Evolutionary conservation across 2,797 vertebrate species (phyloP).

Genomic region (Anas acuta): DNA sequence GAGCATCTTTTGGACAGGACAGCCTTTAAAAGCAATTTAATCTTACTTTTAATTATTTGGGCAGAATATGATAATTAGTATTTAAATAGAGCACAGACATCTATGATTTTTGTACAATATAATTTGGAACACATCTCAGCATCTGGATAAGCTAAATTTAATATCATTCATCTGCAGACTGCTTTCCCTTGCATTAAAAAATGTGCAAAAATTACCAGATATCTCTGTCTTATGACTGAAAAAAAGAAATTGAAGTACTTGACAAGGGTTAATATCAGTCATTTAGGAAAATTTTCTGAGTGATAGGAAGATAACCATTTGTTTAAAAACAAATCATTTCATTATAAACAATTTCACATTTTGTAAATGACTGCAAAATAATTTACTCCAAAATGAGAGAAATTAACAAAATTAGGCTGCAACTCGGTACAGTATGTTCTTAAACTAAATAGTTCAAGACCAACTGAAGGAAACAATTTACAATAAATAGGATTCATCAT

Average conservation of each 20-base stretch:
- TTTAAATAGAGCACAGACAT: not conserved
- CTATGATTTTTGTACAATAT: not conserved
- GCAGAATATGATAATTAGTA: not conserved
- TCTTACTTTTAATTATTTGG: not conserved
- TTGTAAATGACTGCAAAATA: not conserved
- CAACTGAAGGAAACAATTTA: not conserved
- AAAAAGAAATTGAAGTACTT: not conserved
- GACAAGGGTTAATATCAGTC: not conserved
- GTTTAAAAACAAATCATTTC: not conserved
- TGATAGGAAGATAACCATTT: not conserved
- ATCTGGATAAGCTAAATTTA: conserved; percentile 30
- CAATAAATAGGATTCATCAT: not conserved
- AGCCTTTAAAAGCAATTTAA: not conserved
- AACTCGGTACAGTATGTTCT: not conserved
- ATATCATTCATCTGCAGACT: not conserved
- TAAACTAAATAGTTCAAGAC: not conserved
- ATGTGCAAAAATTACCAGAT: not conserved
- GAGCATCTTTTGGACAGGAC: not conserved
- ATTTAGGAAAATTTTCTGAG: not conserved
- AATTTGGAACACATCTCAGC: not conserved
- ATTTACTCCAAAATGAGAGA: not conserved
- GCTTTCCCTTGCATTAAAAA: not conserved
- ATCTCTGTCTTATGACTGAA: not conserved
- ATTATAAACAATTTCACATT: not conserved
- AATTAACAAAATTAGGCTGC: not conserved